Evolutionary conservation across 2,888 invertebrate genomes (phyloP), one percentile per base, ranked within the genome.

Genomic region (Trissolcus japonicus): DNA sequence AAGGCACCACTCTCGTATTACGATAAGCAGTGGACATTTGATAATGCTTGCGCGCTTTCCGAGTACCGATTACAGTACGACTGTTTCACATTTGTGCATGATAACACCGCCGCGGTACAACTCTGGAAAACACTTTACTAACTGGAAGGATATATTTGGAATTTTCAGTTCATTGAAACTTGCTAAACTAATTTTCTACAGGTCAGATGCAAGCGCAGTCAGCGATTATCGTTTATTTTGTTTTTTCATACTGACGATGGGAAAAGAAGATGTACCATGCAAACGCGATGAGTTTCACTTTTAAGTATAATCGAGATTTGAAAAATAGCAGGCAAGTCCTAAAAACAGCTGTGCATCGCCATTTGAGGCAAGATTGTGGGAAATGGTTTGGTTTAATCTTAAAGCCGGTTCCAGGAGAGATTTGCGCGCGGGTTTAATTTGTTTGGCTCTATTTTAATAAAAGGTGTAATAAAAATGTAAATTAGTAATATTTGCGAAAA

Each of bases 381-480:
- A 63, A 63, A 54, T 43, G 54, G 43, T 53, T 21, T 16, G 51
- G 19, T 19, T 53, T 35, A 29, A 21, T 19, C 35, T 35, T 17
- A 54, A 54, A 17, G 51, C 25, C 25, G 50, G 48, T 21, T 19
- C 17, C 9, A 14, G 21, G 6, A 21, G 9, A n/a, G 35, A n/a
- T 43, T 21, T 19, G 51, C 51, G 55, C 17, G 69, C 55, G 61
- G 56, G 55, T 69, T 61, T 62, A 54, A 69, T 69, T 61, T 51
- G 55, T 46, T 62, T 50, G 46, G 17, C 50, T 62, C 56, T 19
- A 56, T 48, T 62, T 61, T 61, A 59, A 54, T 61, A 55, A 62
- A 62, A 17, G 48, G 35, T 14, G 56, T 40, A 62, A 69, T 61
- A 56, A 69, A 69, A 69, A 69, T 69, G 69, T 62, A 55, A 69